Base-by-base conservation (phyloP, 2,797 vertebrate species). In the Yasuhikotakia modesta region DNA sequence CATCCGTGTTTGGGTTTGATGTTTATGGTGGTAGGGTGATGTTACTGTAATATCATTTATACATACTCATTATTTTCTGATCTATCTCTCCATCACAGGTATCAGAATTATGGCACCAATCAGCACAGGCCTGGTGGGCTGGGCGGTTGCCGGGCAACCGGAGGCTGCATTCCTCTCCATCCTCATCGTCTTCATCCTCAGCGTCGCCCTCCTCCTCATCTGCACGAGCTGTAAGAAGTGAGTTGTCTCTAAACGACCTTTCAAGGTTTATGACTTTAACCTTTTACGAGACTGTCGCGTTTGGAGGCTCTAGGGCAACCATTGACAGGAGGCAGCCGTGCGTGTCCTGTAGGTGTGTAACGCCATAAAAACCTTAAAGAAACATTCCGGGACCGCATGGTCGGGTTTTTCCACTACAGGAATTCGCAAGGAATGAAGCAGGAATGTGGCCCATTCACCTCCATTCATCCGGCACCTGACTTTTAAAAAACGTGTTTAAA, bases 201-300 rank as follows among this genome's bases (percentile, higher is more conserved):
- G 87, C 76, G 72, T 93, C 80, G 81, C 89, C 53, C 84, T 93
- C 81, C 80, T 87, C 0, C 58, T 85, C 48, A 86, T 93, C 32
- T 94, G 93, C 83, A 84, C 81, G 13, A 73, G 85, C 73, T 93
- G 93, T 67, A 58, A n/a, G 74, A 92, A 87, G 93, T 94, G 19
- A 81, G 86, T 71, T 14, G 10, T 32, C n/a, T 14, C 11, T 43
- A 11, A 13, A 19, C n/a, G 55, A 35, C 30, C 21, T 67, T 21
- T 60, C 13, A 73, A 39, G 16, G 21, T 21, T 16, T 30, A 16
- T 17, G 11, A 48, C 30, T 30, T 55, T 50, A 64, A 78, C 85
- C 60, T 63, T 63, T 63, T 27, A 24, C 24, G 21, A 24, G 32
- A 21, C 14, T 16, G 0, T 0, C 6, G 13, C 4, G 22, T 76